Percentiles rank a stretch among this genome's conserved stretches.
Conservation (phyloP, 2,113 vertebrate species). For the Hydrochoerus hydrochaeris region DNA sequence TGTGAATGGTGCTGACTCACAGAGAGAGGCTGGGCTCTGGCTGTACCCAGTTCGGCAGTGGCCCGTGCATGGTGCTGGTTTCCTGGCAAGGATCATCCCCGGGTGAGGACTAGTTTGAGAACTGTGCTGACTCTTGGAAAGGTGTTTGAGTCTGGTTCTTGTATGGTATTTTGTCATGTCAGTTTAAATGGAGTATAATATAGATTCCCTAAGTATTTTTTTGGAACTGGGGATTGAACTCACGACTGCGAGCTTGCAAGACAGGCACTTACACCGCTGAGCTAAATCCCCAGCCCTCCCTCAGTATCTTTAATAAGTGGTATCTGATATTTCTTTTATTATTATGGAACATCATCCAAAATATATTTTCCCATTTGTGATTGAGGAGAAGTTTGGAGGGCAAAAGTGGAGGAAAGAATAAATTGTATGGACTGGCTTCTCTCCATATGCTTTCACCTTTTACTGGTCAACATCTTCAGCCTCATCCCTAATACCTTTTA, state of each 20-base stretch:
- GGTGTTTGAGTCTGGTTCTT: background rate
- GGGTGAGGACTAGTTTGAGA: too few species aligned
- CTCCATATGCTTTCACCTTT: background rate
- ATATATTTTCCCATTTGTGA: background rate
- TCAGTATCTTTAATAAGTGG: background rate
- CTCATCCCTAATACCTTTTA: background rate
- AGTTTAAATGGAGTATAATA: background rate
- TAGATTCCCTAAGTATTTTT: background rate
- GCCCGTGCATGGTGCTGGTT: too few species aligned
- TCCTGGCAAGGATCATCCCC: too few species aligned
- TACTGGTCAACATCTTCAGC: background rate
- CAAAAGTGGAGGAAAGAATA: background rate
- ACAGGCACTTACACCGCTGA: too few species aligned
- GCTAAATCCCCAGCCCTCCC: too few species aligned
- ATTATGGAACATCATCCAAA: background rate
- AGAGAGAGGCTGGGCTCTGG: too few species aligned
- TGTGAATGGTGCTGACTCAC: too few species aligned
- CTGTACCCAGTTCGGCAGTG: too few species aligned
- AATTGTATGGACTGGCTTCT: background rate
- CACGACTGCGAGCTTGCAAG: too few species aligned
- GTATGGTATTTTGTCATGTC: background rate
- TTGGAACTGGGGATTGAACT: too few species aligned
- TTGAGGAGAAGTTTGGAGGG: background rate
- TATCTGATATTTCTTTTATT: background rate
- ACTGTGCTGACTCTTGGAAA: too few species aligned